These are phyloP conservation scores for Argyresthia goedartella DNA, from an alignment of 2,888 invertebrate species.

Conservation along the genomic window DNA sequence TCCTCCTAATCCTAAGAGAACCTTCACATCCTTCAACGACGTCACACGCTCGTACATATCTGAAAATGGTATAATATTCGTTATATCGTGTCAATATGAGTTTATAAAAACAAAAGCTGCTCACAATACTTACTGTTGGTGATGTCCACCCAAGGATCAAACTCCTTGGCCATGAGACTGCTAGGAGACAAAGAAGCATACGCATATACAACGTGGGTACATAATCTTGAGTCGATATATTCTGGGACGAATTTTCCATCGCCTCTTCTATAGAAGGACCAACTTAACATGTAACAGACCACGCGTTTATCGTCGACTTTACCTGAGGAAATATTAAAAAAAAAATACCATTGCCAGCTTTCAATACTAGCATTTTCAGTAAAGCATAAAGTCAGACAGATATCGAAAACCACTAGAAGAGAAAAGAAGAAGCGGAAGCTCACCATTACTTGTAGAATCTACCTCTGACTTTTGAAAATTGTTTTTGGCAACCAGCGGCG, in stretches of 20 bases:
- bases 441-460: neutral
- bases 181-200: constrained; percentile 90
- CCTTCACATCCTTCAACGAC: constrained; percentile 73
- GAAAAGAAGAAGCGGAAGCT: neutral
- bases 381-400: neutral
- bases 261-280: constrained; percentile 87
- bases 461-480: neutral
- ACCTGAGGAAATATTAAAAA: constrained; percentile 19
- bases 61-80: constrained; percentile 29
- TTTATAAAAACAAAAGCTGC: neutral
- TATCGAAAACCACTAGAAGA: neutral
- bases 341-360: too few species aligned
- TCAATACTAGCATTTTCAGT: too few species aligned
- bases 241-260: constrained; percentile 91
- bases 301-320: constrained; percentile 65
- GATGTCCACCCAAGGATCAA: constrained; percentile 90
- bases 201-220: constrained; percentile 91
- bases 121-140: constrained; percentile 77
- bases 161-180: constrained; percentile 80
- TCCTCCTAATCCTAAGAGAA: constrained; percentile 90
- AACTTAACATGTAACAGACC: constrained; percentile 90
- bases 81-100: neutral
- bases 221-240: constrained; percentile 83
- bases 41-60: constrained; percentile 86
- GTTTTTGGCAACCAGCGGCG: neutral